Evolutionary conservation across 2,113 vertebrate species (phyloP).

Genomic region (Cromileptes altivelis): DNA sequence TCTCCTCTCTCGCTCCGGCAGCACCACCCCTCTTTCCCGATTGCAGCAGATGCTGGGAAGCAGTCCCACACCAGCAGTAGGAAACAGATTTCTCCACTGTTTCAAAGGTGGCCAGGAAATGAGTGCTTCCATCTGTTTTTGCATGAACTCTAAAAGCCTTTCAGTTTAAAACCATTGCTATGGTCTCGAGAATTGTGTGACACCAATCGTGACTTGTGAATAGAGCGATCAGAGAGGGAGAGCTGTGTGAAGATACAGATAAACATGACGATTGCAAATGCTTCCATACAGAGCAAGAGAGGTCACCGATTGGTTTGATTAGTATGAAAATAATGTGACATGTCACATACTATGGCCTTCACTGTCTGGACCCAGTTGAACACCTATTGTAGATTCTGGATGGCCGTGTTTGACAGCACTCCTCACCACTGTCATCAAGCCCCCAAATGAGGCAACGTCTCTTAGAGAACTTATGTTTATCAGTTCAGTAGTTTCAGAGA

Average conservation of each 20-base stretch:
- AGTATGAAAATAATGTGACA: too few species aligned
- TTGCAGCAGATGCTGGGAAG: slow-evolving; percentile 77
- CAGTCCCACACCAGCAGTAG: slow-evolving; percentile 54
- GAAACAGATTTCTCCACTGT: slow-evolving; percentile 54
- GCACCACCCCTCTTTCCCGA: slow-evolving; percentile 61
- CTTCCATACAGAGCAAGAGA: neutral
- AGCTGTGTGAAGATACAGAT: neutral
- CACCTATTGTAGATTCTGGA: neutral
- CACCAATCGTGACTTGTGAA: neutral
- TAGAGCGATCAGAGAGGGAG: neutral
- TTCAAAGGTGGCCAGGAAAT: slow-evolving; percentile 23
- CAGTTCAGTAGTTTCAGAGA: neutral
- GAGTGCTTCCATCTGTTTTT: slow-evolving; percentile 19
- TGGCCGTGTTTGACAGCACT: neutral
- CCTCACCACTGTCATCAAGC: neutral
- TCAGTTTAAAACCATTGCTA: neutral
- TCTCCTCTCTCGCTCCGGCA: slow-evolving; percentile 64
- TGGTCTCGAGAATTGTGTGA: neutral
- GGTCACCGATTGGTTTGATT: too few species aligned
- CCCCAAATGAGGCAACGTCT: neutral
- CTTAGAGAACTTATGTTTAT: neutral
- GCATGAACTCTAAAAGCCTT: neutral
- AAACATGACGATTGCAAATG: slow-evolving; percentile 54
- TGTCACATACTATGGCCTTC: slow-evolving; percentile 2
- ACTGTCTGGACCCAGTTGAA: neutral